Evolutionary conservation across 35 echinoderm and acorn worm species (phyloP), one percentile per base, ranked within the genome.

Genomic region (Apostichopus californicus): DNA sequence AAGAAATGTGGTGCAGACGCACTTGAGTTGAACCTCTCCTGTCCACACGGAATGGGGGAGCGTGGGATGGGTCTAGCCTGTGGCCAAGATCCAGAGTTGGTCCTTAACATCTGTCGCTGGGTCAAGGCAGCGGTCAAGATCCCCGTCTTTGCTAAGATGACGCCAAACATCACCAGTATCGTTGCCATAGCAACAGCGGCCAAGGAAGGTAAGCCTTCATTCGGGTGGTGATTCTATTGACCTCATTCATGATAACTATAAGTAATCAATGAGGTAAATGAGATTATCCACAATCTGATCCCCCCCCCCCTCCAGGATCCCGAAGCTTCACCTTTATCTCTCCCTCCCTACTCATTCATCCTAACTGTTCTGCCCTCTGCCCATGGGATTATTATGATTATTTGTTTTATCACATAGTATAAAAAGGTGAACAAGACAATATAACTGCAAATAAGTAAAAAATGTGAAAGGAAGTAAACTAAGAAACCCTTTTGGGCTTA

Each of bases 21-120:
- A 28, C 93, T 99, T 3, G 97, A 99, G 77, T 70, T 99, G 88
- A 99, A 99, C 82, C 83, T 99, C n/a, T 99, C 97, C 65, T 99
- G 97, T 77, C 97, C 97, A 18, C 97, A 99, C 90, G 97, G 97
- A 53, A 99, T 99, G 97, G 97, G 97, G 59, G 97, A 99, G 92
- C 79, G 90, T 22, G 97, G 97, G 2, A 99, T 99, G 97, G 97
- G 97, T 54, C 84, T 99, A 26, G 97, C 97, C 23, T 99, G 97
- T 81, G 97, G 97, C 1, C 97, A 99, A 81, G 94, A 99, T 78
- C 95, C 97, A 64, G 97, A 99, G 53, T 79, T 99, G 15, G 97
- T 99, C 5, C 92, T 96, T 0, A 99, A 99, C 90, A 99, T 99
- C 72, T 99, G 97, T 28, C 87, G 97, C 10, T 99, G 97, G 97